Conservation (phyloP, 2,797 vertebrate species). For the Paratrypauchen microcephalus region DNA sequence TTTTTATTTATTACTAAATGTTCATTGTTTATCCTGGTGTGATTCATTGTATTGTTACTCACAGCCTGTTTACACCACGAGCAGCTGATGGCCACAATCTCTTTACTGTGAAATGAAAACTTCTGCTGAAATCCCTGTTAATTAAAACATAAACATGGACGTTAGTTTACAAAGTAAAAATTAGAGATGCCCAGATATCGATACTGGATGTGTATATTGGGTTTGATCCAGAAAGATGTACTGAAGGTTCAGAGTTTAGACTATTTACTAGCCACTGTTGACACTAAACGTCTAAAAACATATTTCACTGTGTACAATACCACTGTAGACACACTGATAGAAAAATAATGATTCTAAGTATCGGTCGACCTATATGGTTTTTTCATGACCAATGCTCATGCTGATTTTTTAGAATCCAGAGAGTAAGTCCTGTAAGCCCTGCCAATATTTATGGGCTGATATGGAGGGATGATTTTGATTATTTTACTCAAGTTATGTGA, state of each 20-base stretch:
- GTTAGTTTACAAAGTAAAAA: neutral
- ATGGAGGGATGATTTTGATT: too few species aligned
- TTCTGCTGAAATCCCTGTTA: slow-evolving; percentile 95
- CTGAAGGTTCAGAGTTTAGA: neutral
- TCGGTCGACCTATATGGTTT: too few species aligned
- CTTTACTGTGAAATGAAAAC: slow-evolving; percentile 96
- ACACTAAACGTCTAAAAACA: too few species aligned
- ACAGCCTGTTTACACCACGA: slow-evolving; percentile 99
- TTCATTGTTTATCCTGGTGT: neutral
- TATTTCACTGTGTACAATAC: neutral
- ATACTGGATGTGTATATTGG: too few species aligned
- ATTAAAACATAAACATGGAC: neutral
- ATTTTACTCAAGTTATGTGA: too few species aligned
- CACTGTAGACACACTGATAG: neutral
- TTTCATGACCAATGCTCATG: too few species aligned
- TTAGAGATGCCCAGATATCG: neutral
- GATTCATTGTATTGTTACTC: slow-evolving; percentile 57
- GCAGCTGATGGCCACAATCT: slow-evolving; percentile 97
- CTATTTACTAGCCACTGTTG: neutral
- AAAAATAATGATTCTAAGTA: neutral
- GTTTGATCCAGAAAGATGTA: neutral
- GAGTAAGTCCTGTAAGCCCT: too few species aligned
- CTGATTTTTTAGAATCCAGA: too few species aligned
- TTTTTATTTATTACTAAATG: neutral
- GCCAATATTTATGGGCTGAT: too few species aligned